These are phyloP conservation scores for Corvus moneduloides DNA, from an alignment of 2,113 vertebrate genomes.

Conservation along the genomic window DNA sequence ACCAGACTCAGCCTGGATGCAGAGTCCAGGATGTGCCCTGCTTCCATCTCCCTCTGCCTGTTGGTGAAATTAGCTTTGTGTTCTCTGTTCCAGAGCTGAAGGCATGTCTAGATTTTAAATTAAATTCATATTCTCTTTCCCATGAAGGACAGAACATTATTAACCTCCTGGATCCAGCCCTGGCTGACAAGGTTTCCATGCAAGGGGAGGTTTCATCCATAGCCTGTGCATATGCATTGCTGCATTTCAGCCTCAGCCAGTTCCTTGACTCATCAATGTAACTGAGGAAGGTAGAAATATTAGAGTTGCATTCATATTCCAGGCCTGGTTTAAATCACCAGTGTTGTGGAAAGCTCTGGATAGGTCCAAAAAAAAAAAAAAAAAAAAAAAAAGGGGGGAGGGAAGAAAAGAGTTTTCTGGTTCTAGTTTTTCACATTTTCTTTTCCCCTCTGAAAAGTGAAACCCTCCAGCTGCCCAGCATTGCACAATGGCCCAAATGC, in stretches of 20 bases:
- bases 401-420: conserved; percentile 73
- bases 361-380: conserved; percentile 29
- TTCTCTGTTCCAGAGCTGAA: conserved; percentile 48
- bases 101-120: conserved; percentile 59
- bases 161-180: background rate
- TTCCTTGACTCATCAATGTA: conserved; percentile 55
- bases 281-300: conserved; percentile 68
- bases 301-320: conserved; percentile 65
- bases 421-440: conserved; percentile 72
- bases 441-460: conserved; percentile 73
- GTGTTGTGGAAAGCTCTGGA: conserved; percentile 72
- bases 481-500: conserved; percentile 71
- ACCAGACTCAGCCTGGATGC: background rate
- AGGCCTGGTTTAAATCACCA: conserved; percentile 78
- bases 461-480: conserved; percentile 74
- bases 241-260: conserved; percentile 25
- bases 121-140: conserved; percentile 25
- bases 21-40: background rate
- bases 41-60: background rate
- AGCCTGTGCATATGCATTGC: background rate
- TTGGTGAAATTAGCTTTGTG: conserved; percentile 41
- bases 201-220: background rate
- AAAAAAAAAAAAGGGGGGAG: background rate
- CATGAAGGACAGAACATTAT: background rate
- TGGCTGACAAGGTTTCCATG: conserved; percentile 3